phyloP scores from a whole-genome alignment of 2,113 vertebrate species.

The Amazona guildingii region DNA sequence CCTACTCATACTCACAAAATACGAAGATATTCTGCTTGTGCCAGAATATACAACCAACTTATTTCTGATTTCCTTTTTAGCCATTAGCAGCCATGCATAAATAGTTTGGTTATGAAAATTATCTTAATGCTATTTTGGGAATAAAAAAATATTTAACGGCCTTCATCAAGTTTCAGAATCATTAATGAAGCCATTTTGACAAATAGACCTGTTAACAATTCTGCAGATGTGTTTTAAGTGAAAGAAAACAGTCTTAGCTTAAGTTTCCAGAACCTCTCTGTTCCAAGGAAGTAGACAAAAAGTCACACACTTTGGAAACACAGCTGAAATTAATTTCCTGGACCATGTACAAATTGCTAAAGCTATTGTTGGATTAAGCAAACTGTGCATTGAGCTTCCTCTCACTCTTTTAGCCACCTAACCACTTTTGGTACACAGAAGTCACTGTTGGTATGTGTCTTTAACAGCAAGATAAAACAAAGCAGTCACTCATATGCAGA shows the following conservation, averaged over 20 bases:
- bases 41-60: background rate
- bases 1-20: background rate
- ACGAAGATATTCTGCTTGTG: background rate
- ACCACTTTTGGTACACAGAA: background rate
- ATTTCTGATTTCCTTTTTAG: background rate
- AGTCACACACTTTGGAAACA: background rate
- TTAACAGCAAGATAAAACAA: background rate
- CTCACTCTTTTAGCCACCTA: background rate
- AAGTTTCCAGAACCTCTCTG: background rate
- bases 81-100: background rate
- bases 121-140: background rate
- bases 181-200: background rate
- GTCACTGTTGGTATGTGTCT: accelerated
- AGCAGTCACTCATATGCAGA: background rate
- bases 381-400: background rate
- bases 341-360: background rate
- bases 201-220: background rate
- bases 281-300: background rate
- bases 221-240: background rate
- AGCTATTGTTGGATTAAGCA: background rate
- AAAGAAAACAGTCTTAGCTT: background rate
- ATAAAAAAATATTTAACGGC: background rate
- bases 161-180: background rate
- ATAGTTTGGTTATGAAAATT: background rate
- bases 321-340: background rate